Conservation (phyloP, 2,113 vertebrate species). For the Erythrolamprus reginae region DNA sequence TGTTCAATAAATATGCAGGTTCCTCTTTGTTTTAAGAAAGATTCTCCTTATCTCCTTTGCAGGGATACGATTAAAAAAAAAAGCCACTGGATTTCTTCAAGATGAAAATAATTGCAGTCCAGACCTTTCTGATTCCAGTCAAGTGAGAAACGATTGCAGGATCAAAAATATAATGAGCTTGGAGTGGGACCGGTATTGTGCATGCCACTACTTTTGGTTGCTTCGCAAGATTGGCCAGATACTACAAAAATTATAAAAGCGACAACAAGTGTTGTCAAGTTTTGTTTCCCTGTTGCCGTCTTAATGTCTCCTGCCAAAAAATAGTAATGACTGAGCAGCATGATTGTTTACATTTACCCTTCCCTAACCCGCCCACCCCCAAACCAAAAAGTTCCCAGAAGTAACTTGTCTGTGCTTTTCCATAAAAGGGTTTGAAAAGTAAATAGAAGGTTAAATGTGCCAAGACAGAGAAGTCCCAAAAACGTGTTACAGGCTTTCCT, state of each 20-base stretch:
- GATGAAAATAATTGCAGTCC: neutral
- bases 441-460: neutral
- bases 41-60: neutral
- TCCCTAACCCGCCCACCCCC: too few relatives aligned
- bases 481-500: neutral
- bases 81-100: neutral
- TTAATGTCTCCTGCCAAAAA: neutral
- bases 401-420: constrained; percentile 17
- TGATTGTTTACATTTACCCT: neutral
- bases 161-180: constrained; percentile 5
- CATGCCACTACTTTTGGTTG: constrained; percentile 51
- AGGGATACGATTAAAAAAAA: neutral
- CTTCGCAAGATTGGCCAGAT: constrained; percentile 21
- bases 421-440: neutral
- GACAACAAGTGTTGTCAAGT: neutral
- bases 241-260: neutral
- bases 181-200: constrained; percentile 25
- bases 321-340: neutral
- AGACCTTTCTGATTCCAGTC: neutral
- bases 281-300: neutral
- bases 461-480: neutral
- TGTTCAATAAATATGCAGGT: constrained; percentile 72
- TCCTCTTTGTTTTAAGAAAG: constrained; percentile 58
- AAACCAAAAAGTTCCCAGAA: neutral
- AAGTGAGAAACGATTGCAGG: neutral